These are phyloP conservation scores for Cervus canadensis DNA, from an alignment of 2,113 vertebrate species.

Conservation along the genomic window DNA sequence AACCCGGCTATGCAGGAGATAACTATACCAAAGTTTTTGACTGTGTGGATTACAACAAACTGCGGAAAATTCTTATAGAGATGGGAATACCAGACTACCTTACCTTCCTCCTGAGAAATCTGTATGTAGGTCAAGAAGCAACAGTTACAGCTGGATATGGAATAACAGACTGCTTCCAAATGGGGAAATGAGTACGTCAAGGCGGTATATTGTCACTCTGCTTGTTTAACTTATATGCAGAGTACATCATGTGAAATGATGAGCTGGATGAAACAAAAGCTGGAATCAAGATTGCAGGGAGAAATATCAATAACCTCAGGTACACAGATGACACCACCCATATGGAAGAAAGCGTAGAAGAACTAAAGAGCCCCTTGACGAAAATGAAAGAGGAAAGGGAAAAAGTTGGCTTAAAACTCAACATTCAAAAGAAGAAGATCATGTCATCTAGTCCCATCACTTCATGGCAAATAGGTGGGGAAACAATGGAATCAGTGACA, in stretches of 20 bases:
- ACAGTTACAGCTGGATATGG: background rate
- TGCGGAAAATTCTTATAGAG: background rate
- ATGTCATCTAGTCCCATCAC: background rate
- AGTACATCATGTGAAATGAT: background rate
- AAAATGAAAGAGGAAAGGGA: background rate
- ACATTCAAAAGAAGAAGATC: background rate
- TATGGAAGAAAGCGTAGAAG: background rate
- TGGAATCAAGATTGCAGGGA: background rate
- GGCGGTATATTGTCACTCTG: background rate
- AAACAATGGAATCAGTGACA: background rate
- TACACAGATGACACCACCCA: background rate
- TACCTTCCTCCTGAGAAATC: background rate
- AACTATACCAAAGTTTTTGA: background rate
- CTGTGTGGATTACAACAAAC: background rate
- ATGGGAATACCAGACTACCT: background rate
- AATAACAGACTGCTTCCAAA: background rate
- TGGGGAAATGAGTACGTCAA: background rate
- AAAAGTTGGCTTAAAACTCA: background rate
- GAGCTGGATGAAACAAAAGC: background rate
- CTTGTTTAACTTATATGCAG: background rate
- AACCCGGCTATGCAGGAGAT: background rate
- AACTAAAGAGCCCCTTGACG: background rate
- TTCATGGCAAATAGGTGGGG: background rate
- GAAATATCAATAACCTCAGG: background rate
- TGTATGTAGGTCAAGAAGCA: background rate